A percentile compares a stretch with the other conserved stretches of the same genome.
Conservation (phyloP, 2,888 invertebrate genomes). For the Archips xylosteana region DNA sequence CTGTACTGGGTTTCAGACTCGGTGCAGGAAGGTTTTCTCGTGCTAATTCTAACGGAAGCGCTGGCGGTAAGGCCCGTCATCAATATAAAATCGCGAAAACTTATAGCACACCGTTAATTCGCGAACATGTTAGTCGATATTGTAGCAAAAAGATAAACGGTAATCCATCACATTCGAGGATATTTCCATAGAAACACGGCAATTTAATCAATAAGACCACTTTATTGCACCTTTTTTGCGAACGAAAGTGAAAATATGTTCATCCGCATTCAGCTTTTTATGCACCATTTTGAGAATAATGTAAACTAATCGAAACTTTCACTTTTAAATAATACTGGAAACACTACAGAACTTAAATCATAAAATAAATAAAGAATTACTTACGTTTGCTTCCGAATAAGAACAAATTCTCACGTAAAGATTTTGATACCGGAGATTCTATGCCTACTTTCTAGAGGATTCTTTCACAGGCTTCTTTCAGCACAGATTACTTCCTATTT, state of each 20-base stretch:
- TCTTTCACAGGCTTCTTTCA: slow-evolving; percentile 86
- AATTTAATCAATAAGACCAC: slow-evolving; percentile 76
- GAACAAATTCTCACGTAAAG: slow-evolving; percentile 83
- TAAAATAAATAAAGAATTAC: slow-evolving; percentile 63
- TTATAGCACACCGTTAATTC: slow-evolving; percentile 30
- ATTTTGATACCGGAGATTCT: slow-evolving; percentile 84
- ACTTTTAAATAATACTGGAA: slow-evolving; percentile 48
- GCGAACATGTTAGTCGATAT: slow-evolving; percentile 26
- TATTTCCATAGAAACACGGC: slow-evolving; percentile 75
- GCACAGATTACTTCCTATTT: slow-evolving; percentile 60
- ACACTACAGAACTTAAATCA: slow-evolving; percentile 47
- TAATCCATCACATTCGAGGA: slow-evolving; percentile 55
- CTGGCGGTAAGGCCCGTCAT: slow-evolving; percentile 82
- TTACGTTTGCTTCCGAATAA: slow-evolving; percentile 79
- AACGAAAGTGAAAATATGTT: slow-evolving; percentile 60
- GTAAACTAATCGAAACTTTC: slow-evolving; percentile 50
- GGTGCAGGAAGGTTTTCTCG: slow-evolving; percentile 63
- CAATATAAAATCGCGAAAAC: slow-evolving; percentile 57
- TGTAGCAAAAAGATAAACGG: slow-evolving; percentile 50
- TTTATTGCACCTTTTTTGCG: slow-evolving; percentile 62
- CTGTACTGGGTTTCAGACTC: slow-evolving; percentile 63
- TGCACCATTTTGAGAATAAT: slow-evolving; percentile 62
- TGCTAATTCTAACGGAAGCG: slow-evolving; percentile 78
- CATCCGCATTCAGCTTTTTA: slow-evolving; percentile 54
- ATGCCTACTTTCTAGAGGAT: slow-evolving; percentile 84